Base-by-base conservation (phyloP, 1,140 invertebrate genomes). In the Eurytemora carolleeae region DNA sequence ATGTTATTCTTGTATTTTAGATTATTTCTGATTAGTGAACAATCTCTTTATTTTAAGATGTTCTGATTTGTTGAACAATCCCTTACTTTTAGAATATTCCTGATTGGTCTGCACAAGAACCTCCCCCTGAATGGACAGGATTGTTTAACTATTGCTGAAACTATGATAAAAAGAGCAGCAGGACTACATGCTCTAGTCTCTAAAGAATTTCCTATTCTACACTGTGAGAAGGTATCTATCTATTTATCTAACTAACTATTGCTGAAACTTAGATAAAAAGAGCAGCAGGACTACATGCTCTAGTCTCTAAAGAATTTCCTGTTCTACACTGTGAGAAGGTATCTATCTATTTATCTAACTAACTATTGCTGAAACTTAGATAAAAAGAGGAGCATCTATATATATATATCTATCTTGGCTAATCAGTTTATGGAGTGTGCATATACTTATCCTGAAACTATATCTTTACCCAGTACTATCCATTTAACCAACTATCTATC, bases 301-400 rank as follows among this genome's bases (percentile, higher is more conserved):
- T 0, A 78, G 81, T 64, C 69, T 63, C 65, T 66, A 61, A 69
- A 70, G 74, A 75, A 64, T 67, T 73, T 62, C 68, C 71, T 53
- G 74, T 76, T 44, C 67, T 79, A 58, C 76, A 81, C 65, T 80
- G 86, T 20, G 83, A 91, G 67, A 86, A 89, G 70, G 71, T 84
- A 1, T n/a, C n/a, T n/a, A n/a, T n/a, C n/a, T n/a, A n/a, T n/a
- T n/a, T n/a, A n/a, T n/a, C n/a, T n/a, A n/a, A n/a, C n/a, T 95
- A 60, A 90, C 95, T 66, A 73, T 94, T 17, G 78, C 81, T 20
- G 85, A 95, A 69, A 82, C 87, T 61, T 73, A 95, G 20, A 82
- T 95, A 26, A 81, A 85, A 65, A 72, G 91, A 65, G 86, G 88
- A 0, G 86, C 87, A 7, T n/a, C n/a, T n/a, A n/a, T n/a, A n/a